phyloP scores from a whole-genome alignment of 1,140 invertebrate species.

The Procambarus virginalis region DNA sequence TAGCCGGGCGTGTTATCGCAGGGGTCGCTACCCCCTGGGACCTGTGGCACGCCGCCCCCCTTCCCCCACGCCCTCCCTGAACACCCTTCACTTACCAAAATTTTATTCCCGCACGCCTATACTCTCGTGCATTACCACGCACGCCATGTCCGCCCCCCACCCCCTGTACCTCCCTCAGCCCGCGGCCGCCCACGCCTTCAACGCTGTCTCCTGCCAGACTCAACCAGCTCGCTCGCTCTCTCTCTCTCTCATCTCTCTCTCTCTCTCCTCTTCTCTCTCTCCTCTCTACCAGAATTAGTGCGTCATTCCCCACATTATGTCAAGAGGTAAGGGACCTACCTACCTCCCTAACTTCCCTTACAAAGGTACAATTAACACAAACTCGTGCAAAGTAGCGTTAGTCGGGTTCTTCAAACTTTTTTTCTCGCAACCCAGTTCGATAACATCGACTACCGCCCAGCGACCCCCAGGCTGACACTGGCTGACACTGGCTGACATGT shows the following conservation, averaged over 20 bases:
- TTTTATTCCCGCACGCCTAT: constrained; percentile 34
- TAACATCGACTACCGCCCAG: too few species aligned
- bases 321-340: too few species aligned
- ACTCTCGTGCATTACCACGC: constrained; percentile 39
- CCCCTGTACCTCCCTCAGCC: neutral
- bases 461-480: too few species aligned
- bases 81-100: constrained; percentile 49
- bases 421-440: too few species aligned
- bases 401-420: too few species aligned
- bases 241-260: neutral
- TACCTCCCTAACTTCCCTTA: too few species aligned
- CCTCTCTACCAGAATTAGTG: too few species aligned
- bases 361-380: too few species aligned
- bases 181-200: neutral
- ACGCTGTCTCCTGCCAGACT: neutral
- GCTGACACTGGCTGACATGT: too few species aligned
- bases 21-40: constrained; percentile 62
- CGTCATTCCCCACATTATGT: too few species aligned
- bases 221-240: neutral
- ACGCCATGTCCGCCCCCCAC: constrained; percentile 17
- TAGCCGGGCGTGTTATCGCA: constrained; percentile 64
- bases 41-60: constrained; percentile 45
- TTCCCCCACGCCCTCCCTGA: constrained; percentile 23
- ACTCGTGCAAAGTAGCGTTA: too few species aligned
- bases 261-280: too few species aligned